Percentiles rank a stretch among this genome's conserved stretches.
phyloP scores from a whole-genome alignment of 1,140 invertebrate genomes.

The Aphelinus atriplicis region DNA sequence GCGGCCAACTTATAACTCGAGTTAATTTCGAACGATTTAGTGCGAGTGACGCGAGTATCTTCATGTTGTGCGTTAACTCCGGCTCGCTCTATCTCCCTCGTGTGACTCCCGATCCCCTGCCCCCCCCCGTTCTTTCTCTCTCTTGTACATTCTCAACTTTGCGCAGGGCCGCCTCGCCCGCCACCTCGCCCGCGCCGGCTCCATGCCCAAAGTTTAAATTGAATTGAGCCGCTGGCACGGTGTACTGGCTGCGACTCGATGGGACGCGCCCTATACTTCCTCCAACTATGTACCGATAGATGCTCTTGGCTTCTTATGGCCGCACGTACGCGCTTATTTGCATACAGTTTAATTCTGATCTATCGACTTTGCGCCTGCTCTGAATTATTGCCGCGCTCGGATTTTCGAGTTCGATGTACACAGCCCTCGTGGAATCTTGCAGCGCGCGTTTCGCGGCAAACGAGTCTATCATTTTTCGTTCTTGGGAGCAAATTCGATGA shows the following conservation, averaged over 20 bases:
- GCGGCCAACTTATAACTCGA: constrained; percentile 66
- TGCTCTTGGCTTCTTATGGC: constrained; percentile 36
- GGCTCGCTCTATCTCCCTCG: constrained; percentile 22
- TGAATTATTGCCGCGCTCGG: no score
- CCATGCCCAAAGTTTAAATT: constrained; percentile 64
- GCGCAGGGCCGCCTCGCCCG: neutral
- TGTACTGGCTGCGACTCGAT: constrained; percentile 40
- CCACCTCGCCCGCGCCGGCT: constrained; percentile 29
- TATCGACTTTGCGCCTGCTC: no score
- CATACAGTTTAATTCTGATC: no score
- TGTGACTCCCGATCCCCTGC: neutral
- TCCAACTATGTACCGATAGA: constrained; percentile 60
- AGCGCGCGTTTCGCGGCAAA: no score
- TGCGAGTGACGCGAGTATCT: constrained; percentile 47
- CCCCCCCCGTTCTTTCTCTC: constrained; percentile 17
- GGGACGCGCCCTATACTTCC: constrained; percentile 54
- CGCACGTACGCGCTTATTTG: neutral
- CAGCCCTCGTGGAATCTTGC: no score
- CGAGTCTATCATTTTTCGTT: no score
- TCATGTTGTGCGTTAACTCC: constrained; percentile 9
- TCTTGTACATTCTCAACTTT: constrained; percentile 16
- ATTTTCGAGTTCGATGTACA: no score
- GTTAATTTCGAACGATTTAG: constrained; percentile 66
- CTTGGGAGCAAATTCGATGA: no score
- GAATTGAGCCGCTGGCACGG: constrained; percentile 63